phyloP scores from a whole-genome alignment of 2,888 invertebrate genomes.

The Calameuta idolon region DNA sequence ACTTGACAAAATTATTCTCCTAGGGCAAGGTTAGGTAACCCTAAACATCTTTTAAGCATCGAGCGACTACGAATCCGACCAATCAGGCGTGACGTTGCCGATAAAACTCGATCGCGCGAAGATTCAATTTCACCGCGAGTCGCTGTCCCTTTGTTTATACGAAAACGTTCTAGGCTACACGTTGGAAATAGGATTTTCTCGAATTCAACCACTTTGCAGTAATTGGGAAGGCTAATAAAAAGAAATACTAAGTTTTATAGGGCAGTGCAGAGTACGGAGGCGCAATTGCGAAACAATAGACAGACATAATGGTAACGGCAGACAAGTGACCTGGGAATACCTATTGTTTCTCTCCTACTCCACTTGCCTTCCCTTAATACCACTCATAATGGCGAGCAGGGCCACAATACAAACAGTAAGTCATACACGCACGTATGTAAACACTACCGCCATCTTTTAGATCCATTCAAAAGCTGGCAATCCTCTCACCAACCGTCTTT shows the following conservation, averaged over 20 bases:
- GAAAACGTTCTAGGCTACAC: constrained; percentile 16
- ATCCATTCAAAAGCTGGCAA: no score
- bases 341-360: constrained; percentile 26
- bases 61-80: no score
- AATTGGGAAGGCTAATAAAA: constrained; percentile 43
- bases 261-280: constrained; percentile 1
- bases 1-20: no score
- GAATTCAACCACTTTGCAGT: constrained; percentile 37
- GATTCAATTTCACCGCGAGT: constrained; percentile 42
- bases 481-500: no score
- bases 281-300: constrained; percentile 18
- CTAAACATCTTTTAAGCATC: no score
- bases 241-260: constrained; percentile 20
- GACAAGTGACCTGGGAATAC: constrained; percentile 28
- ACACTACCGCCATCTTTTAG: no score
- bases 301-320: constrained; percentile 15
- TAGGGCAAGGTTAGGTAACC: no score
- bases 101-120: constrained; percentile 30
- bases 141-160: constrained; percentile 38
- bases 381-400: constrained; percentile 17
- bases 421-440: neutral
- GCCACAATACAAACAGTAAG: neutral
- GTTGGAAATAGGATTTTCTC: constrained; percentile 26
- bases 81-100: constrained; percentile 4
- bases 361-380: constrained; percentile 39